Conservation (phyloP, 1,140 invertebrate species). For the Nomia melanderi region DNA sequence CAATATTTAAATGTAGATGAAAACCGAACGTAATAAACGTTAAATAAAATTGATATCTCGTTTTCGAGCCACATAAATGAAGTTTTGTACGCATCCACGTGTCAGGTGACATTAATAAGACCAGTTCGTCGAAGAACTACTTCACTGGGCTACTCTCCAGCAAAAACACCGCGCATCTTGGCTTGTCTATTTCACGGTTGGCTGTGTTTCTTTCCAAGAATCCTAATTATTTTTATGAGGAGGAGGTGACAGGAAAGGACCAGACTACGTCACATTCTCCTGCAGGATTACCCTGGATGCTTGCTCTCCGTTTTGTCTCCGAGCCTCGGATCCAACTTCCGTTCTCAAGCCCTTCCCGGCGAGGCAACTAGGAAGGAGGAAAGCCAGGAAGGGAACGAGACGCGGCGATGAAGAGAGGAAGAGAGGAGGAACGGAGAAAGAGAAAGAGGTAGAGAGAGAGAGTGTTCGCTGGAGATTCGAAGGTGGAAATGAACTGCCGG, state of each 20-base stretch:
- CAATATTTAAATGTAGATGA: too few relatives aligned
- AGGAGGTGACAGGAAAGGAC: constrained; percentile 66
- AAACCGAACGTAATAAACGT: too few relatives aligned
- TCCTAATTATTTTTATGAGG: constrained; percentile 70
- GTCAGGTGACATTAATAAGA: too few relatives aligned
- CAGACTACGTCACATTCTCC: constrained; percentile 69
- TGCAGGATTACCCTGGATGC: constrained; percentile 72
- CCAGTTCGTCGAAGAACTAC: too few relatives aligned
- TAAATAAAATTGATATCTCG: background rate
- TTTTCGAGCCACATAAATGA: too few relatives aligned
- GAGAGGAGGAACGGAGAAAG: background rate
- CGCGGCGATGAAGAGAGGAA: too few relatives aligned
- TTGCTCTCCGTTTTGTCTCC: constrained; percentile 72
- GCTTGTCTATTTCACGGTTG: constrained; percentile 31
- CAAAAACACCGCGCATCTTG: background rate
- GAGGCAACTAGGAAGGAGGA: constrained; percentile 59
- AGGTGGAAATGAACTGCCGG: constrained; percentile 74
- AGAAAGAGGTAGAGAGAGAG: constrained; percentile 9
- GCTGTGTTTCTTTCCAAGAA: constrained; percentile 62
- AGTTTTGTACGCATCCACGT: too few relatives aligned
- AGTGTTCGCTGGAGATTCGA: constrained; percentile 70
- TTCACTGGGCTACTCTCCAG: too few relatives aligned
- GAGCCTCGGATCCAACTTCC: constrained; percentile 71
- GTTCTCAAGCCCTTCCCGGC: constrained; percentile 56
- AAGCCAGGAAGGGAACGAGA: constrained; percentile 59